Percentiles rank a stretch among this genome's conserved stretches.
phyloP scores from a whole-genome alignment of 2,113 vertebrate species.

The Setophaga kirtlandii region DNA sequence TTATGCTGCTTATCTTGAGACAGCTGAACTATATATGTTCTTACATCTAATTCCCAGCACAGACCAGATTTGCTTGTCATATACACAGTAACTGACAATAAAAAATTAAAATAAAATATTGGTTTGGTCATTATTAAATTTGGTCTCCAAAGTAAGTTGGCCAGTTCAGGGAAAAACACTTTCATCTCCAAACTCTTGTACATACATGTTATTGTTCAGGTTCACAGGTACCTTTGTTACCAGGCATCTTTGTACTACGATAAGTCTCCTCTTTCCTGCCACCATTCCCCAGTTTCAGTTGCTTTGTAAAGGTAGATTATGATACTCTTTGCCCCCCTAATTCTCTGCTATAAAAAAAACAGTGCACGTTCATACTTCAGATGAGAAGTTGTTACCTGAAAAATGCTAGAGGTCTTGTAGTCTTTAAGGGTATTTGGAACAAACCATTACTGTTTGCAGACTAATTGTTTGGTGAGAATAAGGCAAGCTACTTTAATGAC shows the following conservation, averaged over 20 bases:
- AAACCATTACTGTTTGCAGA: slow-evolving; percentile 74
- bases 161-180: slow-evolving; percentile 24
- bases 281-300: slow-evolving; percentile 32
- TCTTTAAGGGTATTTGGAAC: slow-evolving; percentile 69
- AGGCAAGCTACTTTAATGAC: slow-evolving; percentile 74
- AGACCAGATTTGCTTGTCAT: slow-evolving; percentile 20
- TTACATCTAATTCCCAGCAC: neutral
- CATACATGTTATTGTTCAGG: neutral
- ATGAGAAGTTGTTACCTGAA: slow-evolving; percentile 32
- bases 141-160: slow-evolving; percentile 22
- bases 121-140: neutral
- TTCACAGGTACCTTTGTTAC: neutral
- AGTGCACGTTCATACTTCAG: slow-evolving; percentile 21
- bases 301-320: slow-evolving; percentile 36
- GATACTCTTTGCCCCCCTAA: neutral
- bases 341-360: slow-evolving; percentile 24
- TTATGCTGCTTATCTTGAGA: neutral
- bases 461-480: slow-evolving; percentile 74
- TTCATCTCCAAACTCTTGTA: neutral
- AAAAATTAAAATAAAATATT: slow-evolving; percentile 12
- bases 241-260: neutral
- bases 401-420: slow-evolving; percentile 50
- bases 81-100: neutral
- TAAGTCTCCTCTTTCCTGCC: neutral
- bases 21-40: neutral